Base-by-base conservation (phyloP, 2,797 vertebrate species). In the Tapirus indicus region DNA sequence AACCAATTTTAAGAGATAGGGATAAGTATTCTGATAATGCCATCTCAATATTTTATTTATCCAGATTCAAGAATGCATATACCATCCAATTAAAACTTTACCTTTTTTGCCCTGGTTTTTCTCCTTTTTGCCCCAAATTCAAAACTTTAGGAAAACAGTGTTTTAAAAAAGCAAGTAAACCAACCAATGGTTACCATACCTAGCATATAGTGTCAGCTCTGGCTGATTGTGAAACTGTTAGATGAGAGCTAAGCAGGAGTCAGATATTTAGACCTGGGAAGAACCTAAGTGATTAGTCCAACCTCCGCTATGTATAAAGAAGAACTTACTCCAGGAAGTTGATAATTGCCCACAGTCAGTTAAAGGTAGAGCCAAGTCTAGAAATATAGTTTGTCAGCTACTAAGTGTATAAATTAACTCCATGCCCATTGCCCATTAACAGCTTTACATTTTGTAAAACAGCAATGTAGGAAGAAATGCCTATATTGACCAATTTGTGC, bases 401-500 rank as follows among this genome's bases (percentile, higher is more conserved):
- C 3, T 54, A 83, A 75, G 4, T 64, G 7, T 64, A 7, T 41
- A 49, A 6, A 5, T 88, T 83, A 75, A 52, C 25, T 66, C 16
- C 8, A 14, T 29, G 29, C 10, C 23, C 58, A 4, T 64, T 85
- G 23, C 32, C 80, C 6, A 7, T 84, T 47, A 69, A 71, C 13
- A 79, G 32, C 6, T 84, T 18, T 88, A 29, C 7, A 38, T 88
- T 95, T 90, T 82, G 9, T 75, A 74, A 97, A 74, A 84, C 52
- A 78, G 4, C 38, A 64, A n/a, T 25, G 5, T 64, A 86, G 92
- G 38, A 56, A 90, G 38, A 94, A 88, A 86, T 78, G 21, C 86
- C 14, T 49, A 2, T 8, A 78, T 69, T 41, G 90, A 78, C 72
- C 35, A 41, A 68, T 86, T 84, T 98, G 74, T 56, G 52, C 79